Evolutionary conservation across 2,888 invertebrate genomes (phyloP).

Genomic region (Polydrusus tereticollis): DNA sequence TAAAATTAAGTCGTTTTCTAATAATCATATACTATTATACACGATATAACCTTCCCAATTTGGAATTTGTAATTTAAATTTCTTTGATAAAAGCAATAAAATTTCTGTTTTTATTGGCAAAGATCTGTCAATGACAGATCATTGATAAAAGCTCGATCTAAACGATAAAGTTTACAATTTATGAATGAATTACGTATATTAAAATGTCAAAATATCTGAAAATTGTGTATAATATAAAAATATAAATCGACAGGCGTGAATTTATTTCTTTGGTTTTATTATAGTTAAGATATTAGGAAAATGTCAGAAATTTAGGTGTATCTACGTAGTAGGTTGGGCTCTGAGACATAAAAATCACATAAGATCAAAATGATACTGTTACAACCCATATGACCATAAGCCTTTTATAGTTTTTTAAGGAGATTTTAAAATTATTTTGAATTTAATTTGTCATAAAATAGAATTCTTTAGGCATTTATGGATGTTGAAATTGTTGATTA

Average conservation of each 20-base stretch:
- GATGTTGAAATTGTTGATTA: no score
- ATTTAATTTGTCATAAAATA: neutral
- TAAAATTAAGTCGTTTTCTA: no score
- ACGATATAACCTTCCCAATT: neutral
- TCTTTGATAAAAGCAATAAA: constrained; percentile 2
- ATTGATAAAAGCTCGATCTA: neutral
- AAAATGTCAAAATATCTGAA: neutral
- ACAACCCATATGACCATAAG: neutral
- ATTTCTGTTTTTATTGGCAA: neutral
- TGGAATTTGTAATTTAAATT: neutral
- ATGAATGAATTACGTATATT: neutral
- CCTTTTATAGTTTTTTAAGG: neutral
- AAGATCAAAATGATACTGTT: neutral
- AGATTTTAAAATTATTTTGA: neutral
- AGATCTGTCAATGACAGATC: neutral
- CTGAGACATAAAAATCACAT: neutral
- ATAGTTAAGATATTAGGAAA: neutral
- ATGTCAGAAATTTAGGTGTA: neutral
- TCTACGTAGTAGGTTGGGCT: neutral
- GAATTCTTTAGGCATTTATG: no score
- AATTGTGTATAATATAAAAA: no score
- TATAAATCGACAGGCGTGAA: neutral
- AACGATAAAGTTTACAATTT: neutral
- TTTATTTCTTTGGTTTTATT: neutral
- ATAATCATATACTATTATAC: no score